Percentiles rank a stretch among this genome's conserved stretches.
These are phyloP conservation scores for Phyllostomus discolor DNA, from an alignment of 2,113 vertebrate genomes.

Conservation along the genomic window DNA sequence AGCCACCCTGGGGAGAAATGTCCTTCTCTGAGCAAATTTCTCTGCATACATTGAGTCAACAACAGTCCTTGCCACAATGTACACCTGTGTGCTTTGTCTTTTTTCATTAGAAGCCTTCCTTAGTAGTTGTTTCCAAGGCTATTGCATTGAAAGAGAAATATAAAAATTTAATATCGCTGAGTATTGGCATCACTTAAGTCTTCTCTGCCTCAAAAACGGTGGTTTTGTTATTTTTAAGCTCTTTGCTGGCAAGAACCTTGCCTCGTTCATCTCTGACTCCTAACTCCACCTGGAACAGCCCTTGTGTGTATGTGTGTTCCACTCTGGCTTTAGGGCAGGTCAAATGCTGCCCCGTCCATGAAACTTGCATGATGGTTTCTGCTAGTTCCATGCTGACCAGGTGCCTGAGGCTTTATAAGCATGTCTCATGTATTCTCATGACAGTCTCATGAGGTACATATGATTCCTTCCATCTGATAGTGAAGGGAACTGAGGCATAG, in stretches of 20 bases:
- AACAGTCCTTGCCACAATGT: background rate
- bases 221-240: background rate
- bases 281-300: accelerated
- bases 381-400: background rate
- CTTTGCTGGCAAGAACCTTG: background rate
- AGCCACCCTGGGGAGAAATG: background rate
- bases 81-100: background rate
- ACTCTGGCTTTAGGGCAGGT: background rate
- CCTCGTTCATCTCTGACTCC: background rate
- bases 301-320: accelerated
- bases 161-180: background rate
- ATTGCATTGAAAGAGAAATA: background rate
- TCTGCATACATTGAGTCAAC: accelerated
- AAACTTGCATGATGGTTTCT: background rate
- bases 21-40: background rate
- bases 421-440: background rate
- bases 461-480: background rate
- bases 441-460: background rate
- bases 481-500: background rate
- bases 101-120: background rate
- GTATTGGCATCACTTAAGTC: background rate
- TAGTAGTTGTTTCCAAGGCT: background rate
- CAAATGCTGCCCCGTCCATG: background rate
- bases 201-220: background rate
- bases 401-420: background rate